Percentiles rank a stretch among this genome's conserved stretches.
Evolutionary conservation across 2,113 vertebrate genomes (phyloP).

Genomic region (Malaclemys terrapin): DNA sequence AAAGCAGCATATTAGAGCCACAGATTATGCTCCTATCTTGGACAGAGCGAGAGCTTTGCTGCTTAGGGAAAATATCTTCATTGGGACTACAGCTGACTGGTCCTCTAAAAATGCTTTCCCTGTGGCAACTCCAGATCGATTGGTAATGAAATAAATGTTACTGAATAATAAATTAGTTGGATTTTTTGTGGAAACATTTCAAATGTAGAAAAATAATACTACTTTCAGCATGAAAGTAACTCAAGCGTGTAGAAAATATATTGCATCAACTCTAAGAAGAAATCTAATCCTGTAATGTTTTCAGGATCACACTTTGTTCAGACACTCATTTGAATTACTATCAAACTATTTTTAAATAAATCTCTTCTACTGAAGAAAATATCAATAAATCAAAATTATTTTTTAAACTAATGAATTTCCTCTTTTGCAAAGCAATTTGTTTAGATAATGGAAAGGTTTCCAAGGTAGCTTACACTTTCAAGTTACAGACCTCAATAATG

Average conservation of each 20-base stretch:
- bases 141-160: background rate
- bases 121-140: background rate
- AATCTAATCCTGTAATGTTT: constrained; percentile 59
- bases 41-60: background rate
- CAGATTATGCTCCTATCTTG: background rate
- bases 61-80: background rate
- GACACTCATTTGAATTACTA: constrained; percentile 8
- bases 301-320: constrained; percentile 43
- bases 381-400: constrained; percentile 44
- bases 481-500: constrained; percentile 25
- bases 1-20: fast-evolving
- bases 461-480: constrained; percentile 19
- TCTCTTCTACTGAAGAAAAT: constrained; percentile 41
- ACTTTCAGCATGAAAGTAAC: constrained; percentile 9
- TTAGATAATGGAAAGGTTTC: constrained; percentile 33
- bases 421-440: constrained; percentile 57
- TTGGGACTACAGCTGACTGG: background rate
- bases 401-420: constrained; percentile 56
- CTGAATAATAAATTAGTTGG: background rate
- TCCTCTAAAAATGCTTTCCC: background rate
- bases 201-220: background rate
- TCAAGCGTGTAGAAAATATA: constrained; percentile 12
- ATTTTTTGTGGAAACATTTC: background rate
- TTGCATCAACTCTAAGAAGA: constrained; percentile 45
- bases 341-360: constrained; percentile 64